Evolutionary conservation across 2,888 invertebrate species (phyloP), one percentile per base, ranked within the genome.

Genomic region (Lacanobia oleracea): DNA sequence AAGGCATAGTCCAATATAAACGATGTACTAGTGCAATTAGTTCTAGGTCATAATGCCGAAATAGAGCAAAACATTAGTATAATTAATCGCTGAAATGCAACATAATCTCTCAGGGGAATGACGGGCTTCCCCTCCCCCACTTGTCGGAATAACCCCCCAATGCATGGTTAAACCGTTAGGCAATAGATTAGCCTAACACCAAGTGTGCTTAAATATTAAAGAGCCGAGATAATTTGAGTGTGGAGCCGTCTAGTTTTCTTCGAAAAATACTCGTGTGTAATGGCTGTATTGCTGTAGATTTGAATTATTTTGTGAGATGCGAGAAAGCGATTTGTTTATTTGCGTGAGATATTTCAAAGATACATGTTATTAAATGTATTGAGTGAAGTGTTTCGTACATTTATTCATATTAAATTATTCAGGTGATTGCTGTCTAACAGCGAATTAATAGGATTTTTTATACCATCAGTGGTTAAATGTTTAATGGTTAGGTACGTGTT

Each of bases 71-170:
- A 79, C 81, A 83, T 73, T 81, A 72, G 79, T 70, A 67, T 77
- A 79, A 82, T 84, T 74, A 77, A 80, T 77, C 57, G 70, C 61
- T 68, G 65, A 75, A 79, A 72, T 82, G 75, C 83, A 74, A 59
- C 64, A 56, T 80, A 80, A 84, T 77, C 70, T 80, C 79, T 72
- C 67, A 76, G 66, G 65, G 68, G 79, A 74, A 69, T 80, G 82
- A 78, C 70, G 54, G 61, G 59, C 14, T 21, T 5, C 51, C 45
- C 57, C 61, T 43, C 53, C 53, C 50, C 71, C 59, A 64, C 43
- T 63, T 69, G 50, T 51, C 60, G 16, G 60, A 79, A 75, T 72
- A 71, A 69, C 70, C 77, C 74, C 72, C 75, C 66, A 72, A 77
- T 77, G 70, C 61, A 77, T 84, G 65, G 70, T 72, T 82, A 60